Base-by-base conservation (phyloP, 2,888 invertebrate species). In the Belgica antarctica region DNA sequence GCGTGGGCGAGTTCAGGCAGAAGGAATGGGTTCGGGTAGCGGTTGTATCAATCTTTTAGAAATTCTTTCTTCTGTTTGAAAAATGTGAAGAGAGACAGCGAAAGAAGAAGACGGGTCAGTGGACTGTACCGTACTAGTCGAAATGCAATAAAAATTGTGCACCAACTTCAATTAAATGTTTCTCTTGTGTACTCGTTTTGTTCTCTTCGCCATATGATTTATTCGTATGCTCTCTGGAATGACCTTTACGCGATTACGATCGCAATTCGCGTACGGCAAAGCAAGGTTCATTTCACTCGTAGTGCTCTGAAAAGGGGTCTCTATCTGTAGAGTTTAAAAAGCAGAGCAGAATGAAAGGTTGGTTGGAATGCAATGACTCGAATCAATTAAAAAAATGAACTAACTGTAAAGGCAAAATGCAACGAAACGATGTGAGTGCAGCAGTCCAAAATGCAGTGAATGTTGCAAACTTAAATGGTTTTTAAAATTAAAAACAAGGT, bases 241-340 rank as follows among this genome's bases (percentile, higher is more conserved):
- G 70, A 70, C 61, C 70, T 70, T 28, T 70, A 5, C 34, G 57
- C 61, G 70, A 70, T 70, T 61, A 61, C 47, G 70, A 70, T 70
- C 70, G 41, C 46, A 31, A 31, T 24, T 57, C 57, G 57, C 68
- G 24, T 68, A 68, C 22, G 57, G 17, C n/a, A 15, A n/a, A 24
- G 65, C 10, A 47, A 27, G 15, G 59, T 24, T 24, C 4, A 27
- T 15, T 59, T 59, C 59, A n/a, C 17, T 27, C 59, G 12, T 27
- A 1, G 25, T 19, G 52, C 2, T 17, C 25, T 59, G 25, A n/a
- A 59, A n/a, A 59, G 59, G 27, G 15, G 25, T 27, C 12, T 52
- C 59, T 59, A 59, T 12, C 22, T 24, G 19, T 27, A 25, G 10
- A 27, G n/a, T 12, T 24, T 10, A 59, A 12, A 17, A 27, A 27